Base-by-base conservation (phyloP, 2,888 invertebrate species). In the Matsumyia berberina region DNA sequence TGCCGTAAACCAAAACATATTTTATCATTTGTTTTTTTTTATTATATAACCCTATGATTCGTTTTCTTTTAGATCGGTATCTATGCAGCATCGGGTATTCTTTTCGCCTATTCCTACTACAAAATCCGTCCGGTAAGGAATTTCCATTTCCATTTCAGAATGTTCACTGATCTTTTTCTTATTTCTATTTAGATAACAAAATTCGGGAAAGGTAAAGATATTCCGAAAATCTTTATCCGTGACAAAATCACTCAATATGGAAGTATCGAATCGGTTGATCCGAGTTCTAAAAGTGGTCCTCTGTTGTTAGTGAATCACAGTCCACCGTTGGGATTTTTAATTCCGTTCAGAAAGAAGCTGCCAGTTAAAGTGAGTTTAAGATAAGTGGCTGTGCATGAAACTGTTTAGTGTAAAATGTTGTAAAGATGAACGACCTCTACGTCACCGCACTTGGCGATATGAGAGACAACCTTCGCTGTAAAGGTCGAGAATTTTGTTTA, bases 101-200 rank as follows among this genome's bases (percentile, higher is more conserved):
- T 85, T 0, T 85, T 85, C 57, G 80, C 80, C 0, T 85, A 76
- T 15, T 39, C 85, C 3, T 85, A 66, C 29, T 76, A 76, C 33
- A 85, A 85, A 66, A 80, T 55, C 39, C 85, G 85, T 55, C 85
- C 85, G 7, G 85, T 85, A 60, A 76, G 70, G 7, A 19, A 11
- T 53, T 44, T 1, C 8, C 8, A 9, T 24, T 58, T 19, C 1
- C 8, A 0, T 33, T 11, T n/a, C 0, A 15, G 1, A 6, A 4
- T n/a, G 19, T 44, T 49, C 12, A 11, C 1, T 76, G 2, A 53
- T 44, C 8, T 11, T 76, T 57, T n/a, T n/a, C n/a, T n/a, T 0
- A 4, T 55, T 19, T 35, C 29, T 8, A 5, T 42, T 46, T 70
- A 85, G 85, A 60, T 83, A 11, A 74, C 83, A 1, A 83, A 83